Evolutionary conservation across 2,797 vertebrate species (phyloP), one percentile per base, ranked within the genome.

Genomic region (Hippocampus kuda): DNA sequence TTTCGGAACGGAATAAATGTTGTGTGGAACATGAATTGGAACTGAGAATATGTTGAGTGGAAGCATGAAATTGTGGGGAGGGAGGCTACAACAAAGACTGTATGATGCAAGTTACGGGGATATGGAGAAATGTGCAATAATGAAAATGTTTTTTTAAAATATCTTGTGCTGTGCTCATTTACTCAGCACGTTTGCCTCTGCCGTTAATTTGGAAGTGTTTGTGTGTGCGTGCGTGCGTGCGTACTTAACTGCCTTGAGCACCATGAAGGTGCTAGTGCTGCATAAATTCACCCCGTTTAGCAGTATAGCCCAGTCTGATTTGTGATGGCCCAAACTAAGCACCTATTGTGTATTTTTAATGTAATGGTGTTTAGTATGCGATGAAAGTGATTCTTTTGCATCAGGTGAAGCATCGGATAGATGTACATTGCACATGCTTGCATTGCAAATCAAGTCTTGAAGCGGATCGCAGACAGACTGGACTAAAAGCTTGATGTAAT

Each of bases 401-500:
- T 53, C 54, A 27, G 38, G 49, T 67, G 71, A 71, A 76, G 69
- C 18, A 65, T 49, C 59, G 67, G 22, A 68, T 24, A 11, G 24
- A 27, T 61, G 67, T 44, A 56, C n/a, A 68, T 24, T 70, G 18
- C 22, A 41, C 46, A 70, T 15, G 3, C 41, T 30, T 62, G 54
- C 24, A 48, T 70, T 73, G 73, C 79, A 82, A 84, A 82, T 79
- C 71, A 51, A 79, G 69, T 66, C 56, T 70, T 73, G 81, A 82
- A 81, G 76, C 77, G 70, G 77, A 85, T 83, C 76, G 69, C 56
- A 51, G 16, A 73, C 71, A 75, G 77, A 65, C 69, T 34, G 66
- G 71, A 77, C 76, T 84, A 83, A 84, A 84, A 86, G 82, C 81
- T 75, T 77, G 72, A 84, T 77, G 77, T 85, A 88, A 89, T 86